These are phyloP conservation scores for Melinaea menophilus DNA, from an alignment of 2,888 invertebrate species.

Conservation along the genomic window DNA sequence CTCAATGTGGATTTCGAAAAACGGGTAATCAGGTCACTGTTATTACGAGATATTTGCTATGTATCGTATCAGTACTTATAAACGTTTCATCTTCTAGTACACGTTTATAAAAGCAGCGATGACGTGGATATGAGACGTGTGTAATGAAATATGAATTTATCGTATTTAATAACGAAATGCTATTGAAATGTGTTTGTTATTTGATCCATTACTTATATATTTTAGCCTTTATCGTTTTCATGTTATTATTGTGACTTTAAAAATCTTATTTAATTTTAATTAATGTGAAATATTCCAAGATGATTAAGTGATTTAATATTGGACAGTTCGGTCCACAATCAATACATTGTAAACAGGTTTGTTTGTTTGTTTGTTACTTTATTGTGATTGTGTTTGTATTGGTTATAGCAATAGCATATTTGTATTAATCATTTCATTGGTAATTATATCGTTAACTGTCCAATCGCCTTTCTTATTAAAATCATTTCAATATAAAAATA, in stretches of 20 bases:
- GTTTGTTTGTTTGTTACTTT: neutral
- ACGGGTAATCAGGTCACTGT: conserved; percentile 60
- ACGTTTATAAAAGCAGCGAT: conserved; percentile 9
- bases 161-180: too few species aligned
- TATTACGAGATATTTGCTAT: conserved; percentile 31
- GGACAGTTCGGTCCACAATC: too few species aligned
- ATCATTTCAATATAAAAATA: too few species aligned
- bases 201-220: too few species aligned
- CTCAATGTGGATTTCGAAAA: conserved; percentile 56
- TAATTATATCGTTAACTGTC: neutral
- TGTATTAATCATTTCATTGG: neutral
- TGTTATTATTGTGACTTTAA: too few species aligned
- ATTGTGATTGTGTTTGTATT: neutral
- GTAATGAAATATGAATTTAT: too few species aligned
- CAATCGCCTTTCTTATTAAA: too few species aligned
- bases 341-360: neutral
- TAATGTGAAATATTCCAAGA: too few species aligned
- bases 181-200: too few species aligned
- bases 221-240: too few species aligned
- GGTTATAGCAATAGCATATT: neutral
- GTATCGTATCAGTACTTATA: conserved; percentile 19
- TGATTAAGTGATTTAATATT: too few species aligned
- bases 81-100: conserved; percentile 14
- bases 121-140: neutral
- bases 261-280: too few species aligned